Evolutionary conservation across 2,113 vertebrate species (phyloP), one percentile per base, ranked within the genome.

Genomic region (Aegotheles bennettii): DNA sequence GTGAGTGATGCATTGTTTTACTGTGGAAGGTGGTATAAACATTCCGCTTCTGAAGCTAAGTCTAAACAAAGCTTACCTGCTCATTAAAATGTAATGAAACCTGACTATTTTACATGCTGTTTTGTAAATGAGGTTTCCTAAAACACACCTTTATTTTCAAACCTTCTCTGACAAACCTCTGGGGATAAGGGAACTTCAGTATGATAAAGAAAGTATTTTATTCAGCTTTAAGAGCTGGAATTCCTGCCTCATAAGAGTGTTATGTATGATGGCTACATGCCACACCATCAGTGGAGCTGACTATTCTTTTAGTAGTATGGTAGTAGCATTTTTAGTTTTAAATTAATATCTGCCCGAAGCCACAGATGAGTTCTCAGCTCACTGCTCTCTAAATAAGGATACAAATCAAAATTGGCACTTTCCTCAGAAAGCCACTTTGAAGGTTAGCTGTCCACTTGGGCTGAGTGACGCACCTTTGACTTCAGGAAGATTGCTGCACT

Each of bases 281-380:
- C 50, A 25, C 16, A 57, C 47, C 24, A 19, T 69, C 84, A 76
- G 43, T 29, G 35, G 36, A 84, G 18, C 2, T 57, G 36, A 35
- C 68, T 83, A 9, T 82, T 91, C 61, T 87, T 68, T 14, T 71
- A 47, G 51, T 75, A 54, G 42, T 47, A 51, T 47, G 54, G 51
- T 60, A 51, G 19, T 91, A 71, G 42, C 50, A 73, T 54, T 92
- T 87, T 84, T 50, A 73, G 23, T 84, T 97, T 87, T 96, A 86
- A 80, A 42, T 89, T 96, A 90, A 89, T 92, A 87, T 94, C 75
- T 95, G 35, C 74, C 59, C 92, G 70, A 91, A 96, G 68, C 61
- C 50, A 67, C 47, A 77, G 60, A 56, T 77, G 56, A 93, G 48
- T 71, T 84, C 57, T 94, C 63, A 83, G 53, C 40, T 76, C n/a